Percentiles rank a stretch among this genome's conserved stretches.
phyloP scores from a whole-genome alignment of 2,797 vertebrate species.

The Loris lydekkerianus region DNA sequence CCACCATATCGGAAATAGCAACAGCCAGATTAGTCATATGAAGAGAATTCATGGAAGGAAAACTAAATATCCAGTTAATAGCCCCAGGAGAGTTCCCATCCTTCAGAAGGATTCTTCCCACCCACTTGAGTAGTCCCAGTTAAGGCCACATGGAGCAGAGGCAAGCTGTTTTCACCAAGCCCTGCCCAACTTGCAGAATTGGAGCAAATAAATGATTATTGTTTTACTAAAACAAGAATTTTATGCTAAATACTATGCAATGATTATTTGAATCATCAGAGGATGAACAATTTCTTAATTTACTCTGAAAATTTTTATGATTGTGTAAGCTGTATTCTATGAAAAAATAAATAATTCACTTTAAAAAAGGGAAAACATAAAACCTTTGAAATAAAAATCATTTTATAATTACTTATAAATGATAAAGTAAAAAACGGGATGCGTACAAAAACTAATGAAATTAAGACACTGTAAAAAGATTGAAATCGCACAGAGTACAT shows the following conservation, averaged over 20 bases:
- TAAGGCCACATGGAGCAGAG: not conserved
- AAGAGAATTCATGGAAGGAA: not conserved
- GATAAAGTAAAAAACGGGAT: not conserved
- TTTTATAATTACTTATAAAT: not conserved
- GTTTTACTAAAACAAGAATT: not conserved
- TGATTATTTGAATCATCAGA: not conserved
- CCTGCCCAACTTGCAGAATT: not conserved
- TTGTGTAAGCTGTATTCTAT: not conserved
- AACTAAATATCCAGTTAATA: not conserved
- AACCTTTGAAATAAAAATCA: not conserved
- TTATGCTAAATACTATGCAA: not conserved
- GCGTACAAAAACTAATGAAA: not conserved
- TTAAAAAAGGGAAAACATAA: not conserved
- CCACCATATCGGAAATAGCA: not conserved
- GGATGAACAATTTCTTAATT: slow-evolving; percentile 10
- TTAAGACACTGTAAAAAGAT: not conserved
- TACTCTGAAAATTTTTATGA: not conserved
- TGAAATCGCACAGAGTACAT: not conserved
- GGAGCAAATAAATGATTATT: not conserved
- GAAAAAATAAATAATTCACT: not conserved
- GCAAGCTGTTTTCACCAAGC: not conserved
- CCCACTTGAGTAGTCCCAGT: not conserved
- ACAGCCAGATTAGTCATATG: not conserved
- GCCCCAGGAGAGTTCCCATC: not conserved
- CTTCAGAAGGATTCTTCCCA: not conserved